Evolutionary conservation across 2,888 invertebrate species (phyloP).

Genomic region (Meiosimyza decipiens): DNA sequence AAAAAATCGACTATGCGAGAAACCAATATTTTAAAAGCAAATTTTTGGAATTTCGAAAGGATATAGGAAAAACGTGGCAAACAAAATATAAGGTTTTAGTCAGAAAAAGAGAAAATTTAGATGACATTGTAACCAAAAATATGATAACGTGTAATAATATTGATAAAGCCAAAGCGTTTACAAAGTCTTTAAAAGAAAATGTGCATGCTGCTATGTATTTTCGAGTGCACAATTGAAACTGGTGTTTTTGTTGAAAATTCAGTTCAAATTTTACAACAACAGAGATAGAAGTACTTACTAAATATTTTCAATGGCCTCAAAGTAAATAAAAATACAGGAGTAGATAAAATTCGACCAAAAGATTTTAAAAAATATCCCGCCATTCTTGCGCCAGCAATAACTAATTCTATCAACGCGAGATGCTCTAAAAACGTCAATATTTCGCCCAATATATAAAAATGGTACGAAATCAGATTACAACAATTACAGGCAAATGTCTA

Average conservation of each 20-base stretch:
- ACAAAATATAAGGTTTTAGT: background rate
- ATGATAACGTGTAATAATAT: background rate
- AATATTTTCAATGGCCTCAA: background rate
- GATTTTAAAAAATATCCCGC: conserved; percentile 28
- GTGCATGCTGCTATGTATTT: background rate
- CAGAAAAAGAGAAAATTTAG: conserved; percentile 11
- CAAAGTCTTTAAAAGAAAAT: background rate
- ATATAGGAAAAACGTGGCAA: conserved; percentile 28
- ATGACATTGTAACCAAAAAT: conserved; percentile 35
- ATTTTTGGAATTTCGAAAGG: conserved; percentile 22
- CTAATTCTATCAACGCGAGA: conserved; percentile 3
- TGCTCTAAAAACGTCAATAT: conserved; percentile 17
- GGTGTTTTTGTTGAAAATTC: background rate
- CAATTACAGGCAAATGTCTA: conserved; percentile 26
- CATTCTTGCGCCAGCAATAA: conserved; percentile 14
- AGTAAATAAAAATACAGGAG: background rate
- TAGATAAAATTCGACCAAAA: conserved; percentile 8
- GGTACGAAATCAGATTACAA: conserved; percentile 26
- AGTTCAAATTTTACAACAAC: background rate
- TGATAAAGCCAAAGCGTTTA: background rate
- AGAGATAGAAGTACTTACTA: background rate
- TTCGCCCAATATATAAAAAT: conserved; percentile 24
- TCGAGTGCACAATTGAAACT: background rate
- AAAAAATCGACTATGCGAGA: conserved; percentile 23
- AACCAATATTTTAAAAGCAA: conserved; percentile 24